phyloP scores from a whole-genome alignment of 1,140 invertebrate genomes.

The Calycopis cecrops region DNA sequence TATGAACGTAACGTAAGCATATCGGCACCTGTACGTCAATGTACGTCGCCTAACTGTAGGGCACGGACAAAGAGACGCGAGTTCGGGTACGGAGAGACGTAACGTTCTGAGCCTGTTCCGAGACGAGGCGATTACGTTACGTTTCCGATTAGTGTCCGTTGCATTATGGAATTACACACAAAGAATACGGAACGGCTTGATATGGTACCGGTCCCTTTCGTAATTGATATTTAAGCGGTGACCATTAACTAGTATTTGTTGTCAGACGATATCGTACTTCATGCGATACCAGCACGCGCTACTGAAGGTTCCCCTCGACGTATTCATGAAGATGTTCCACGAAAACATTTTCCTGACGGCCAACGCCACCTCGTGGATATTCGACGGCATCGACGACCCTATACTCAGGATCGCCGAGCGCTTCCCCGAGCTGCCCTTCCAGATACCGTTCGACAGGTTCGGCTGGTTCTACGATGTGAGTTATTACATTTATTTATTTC shows the following conservation, averaged over 20 bases:
- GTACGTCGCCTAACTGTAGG: no score
- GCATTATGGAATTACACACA: no score
- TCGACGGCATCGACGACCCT: constrained; percentile 84
- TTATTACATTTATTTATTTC: constrained; percentile 14
- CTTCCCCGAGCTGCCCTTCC: constrained; percentile 73
- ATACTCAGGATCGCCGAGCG: constrained; percentile 77
- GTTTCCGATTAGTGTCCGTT: no score
- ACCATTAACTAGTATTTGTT: constrained; percentile 20
- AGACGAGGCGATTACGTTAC: no score
- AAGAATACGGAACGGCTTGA: no score
- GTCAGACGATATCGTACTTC: constrained; percentile 80
- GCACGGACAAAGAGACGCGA: no score
- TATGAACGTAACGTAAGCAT: no score
- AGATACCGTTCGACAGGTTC: constrained; percentile 82
- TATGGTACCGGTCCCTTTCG: no score
- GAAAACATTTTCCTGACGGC: constrained; percentile 78
- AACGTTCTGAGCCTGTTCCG: no score
- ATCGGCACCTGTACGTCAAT: no score
- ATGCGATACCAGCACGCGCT: constrained; percentile 66
- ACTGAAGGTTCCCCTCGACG: constrained; percentile 72
- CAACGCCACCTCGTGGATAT: constrained; percentile 77
- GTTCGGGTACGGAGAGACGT: no score
- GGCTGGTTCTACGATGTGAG: constrained; percentile 83
- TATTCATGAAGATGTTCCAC: constrained; percentile 72
- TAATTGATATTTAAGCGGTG: not conserved